phyloP scores from a whole-genome alignment of 2,113 vertebrate genomes.

The Stigmatopora argus region DNA sequence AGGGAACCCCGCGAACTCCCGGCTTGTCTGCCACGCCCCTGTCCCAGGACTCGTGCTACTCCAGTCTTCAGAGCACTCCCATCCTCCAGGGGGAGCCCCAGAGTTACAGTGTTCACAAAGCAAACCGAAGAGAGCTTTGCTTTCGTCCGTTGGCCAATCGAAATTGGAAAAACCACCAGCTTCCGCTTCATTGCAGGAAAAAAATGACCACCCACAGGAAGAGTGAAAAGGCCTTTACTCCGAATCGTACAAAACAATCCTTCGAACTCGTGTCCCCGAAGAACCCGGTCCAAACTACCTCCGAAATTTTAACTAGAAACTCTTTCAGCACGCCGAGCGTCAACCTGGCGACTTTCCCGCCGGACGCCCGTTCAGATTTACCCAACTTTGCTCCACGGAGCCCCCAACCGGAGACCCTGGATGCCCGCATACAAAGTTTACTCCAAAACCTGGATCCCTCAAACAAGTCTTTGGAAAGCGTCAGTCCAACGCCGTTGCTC shows the following conservation, averaged over 20 bases:
- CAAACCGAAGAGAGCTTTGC: conserved; percentile 37
- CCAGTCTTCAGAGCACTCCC: conserved; percentile 85
- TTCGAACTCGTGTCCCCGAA: conserved; percentile 59
- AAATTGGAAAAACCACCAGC: conserved; percentile 70
- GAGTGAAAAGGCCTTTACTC: conserved; percentile 54
- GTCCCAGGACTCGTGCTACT: conserved; percentile 87
- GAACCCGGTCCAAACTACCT: conserved; percentile 60
- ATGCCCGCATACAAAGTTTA: conserved; percentile 93
- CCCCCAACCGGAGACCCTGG: conserved; percentile 79
- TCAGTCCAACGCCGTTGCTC: conserved; percentile 66
- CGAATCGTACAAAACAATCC: conserved; percentile 47
- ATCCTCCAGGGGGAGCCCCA: conserved; percentile 74
- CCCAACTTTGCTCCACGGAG: conserved; percentile 65
- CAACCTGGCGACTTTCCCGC: conserved; percentile 60
- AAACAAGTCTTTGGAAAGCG: conserved; percentile 68
- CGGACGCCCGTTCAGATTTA: background rate
- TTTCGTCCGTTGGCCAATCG: conserved; percentile 63
- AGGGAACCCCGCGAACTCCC: conserved; percentile 84
- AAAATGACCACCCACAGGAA: conserved; percentile 72
- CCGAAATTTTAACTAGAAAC: conserved; percentile 51
- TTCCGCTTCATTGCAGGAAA: conserved; percentile 46
- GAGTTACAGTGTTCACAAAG: conserved; percentile 39
- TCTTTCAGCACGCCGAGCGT: conserved; percentile 36
- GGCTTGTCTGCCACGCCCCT: conserved; percentile 78
- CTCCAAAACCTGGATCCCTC: conserved; percentile 62